A percentile compares a stretch with the other conserved stretches of the same genome.
Evolutionary conservation across 2,113 vertebrate species (phyloP).

Genomic region (Chloroceryle aenea): DNA sequence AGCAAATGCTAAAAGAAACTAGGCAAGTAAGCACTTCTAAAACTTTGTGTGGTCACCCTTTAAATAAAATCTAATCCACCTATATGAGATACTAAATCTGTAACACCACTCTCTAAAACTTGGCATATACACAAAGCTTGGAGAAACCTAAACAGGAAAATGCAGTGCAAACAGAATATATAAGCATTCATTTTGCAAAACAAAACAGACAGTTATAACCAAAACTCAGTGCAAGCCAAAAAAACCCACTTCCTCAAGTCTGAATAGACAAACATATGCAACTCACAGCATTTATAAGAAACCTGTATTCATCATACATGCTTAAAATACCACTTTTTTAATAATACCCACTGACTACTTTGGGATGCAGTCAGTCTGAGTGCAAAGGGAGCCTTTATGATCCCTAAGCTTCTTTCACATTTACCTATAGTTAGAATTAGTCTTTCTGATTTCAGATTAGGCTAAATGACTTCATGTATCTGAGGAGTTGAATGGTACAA

Average conservation of each 20-base stretch:
- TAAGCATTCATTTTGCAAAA: not conserved
- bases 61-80: not conserved
- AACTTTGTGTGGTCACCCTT: not conserved
- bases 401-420: not conserved
- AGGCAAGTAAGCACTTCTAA: not conserved
- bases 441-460: not conserved
- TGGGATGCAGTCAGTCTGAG: not conserved
- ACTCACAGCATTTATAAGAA: not conserved
- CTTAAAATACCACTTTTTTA: slow-evolving; percentile 30
- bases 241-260: not conserved
- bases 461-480: not conserved
- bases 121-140: not conserved
- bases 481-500: not conserved
- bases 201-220: not conserved
- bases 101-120: not conserved
- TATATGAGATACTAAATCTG: not conserved
- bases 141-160: not conserved
- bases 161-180: not conserved
- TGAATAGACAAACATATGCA: not conserved
- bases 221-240: accelerated
- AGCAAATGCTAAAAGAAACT: not conserved
- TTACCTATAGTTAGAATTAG: not conserved
- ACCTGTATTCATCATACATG: not conserved
- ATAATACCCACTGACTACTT: not conserved
- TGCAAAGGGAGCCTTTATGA: not conserved